phyloP scores from a whole-genome alignment of 2,113 vertebrate species.

The Oxyura jamaicensis region DNA sequence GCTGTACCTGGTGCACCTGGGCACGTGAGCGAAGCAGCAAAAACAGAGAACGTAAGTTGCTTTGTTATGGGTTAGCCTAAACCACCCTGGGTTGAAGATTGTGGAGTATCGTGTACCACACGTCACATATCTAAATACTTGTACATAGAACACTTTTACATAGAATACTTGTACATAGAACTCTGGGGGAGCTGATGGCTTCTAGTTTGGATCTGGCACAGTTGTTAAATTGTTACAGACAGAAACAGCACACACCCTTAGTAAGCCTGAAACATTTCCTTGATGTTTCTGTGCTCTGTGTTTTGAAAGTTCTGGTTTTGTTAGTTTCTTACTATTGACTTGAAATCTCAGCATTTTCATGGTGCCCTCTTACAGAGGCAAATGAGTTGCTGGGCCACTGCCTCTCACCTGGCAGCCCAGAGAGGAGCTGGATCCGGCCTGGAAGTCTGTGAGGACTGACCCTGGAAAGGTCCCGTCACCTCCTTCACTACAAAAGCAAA shows the following conservation, averaged over 20 bases:
- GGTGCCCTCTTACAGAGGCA: neutral
- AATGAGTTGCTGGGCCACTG: neutral
- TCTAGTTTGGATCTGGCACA: neutral
- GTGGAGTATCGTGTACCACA: neutral
- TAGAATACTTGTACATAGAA: neutral
- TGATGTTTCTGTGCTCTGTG: neutral
- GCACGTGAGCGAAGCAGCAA: neutral
- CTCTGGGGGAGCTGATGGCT: neutral
- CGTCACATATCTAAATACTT: neutral
- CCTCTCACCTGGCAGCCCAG: neutral
- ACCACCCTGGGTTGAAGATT: neutral
- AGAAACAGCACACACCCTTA: too few species aligned
- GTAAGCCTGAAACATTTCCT: neutral
- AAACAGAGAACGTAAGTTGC: neutral
- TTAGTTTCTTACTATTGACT: neutral
- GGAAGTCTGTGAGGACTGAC: neutral
- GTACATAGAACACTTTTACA: too few species aligned
- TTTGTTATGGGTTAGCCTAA: neutral
- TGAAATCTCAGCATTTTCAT: rapidly evolving
- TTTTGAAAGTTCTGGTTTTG: neutral
- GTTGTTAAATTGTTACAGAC: neutral
- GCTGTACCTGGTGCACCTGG: rapidly evolving
- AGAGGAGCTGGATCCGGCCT: neutral
- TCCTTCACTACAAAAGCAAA: neutral
- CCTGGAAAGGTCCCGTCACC: neutral